Conservation (phyloP, 2,888 invertebrate genomes). For the Erebia palarica region DNA sequence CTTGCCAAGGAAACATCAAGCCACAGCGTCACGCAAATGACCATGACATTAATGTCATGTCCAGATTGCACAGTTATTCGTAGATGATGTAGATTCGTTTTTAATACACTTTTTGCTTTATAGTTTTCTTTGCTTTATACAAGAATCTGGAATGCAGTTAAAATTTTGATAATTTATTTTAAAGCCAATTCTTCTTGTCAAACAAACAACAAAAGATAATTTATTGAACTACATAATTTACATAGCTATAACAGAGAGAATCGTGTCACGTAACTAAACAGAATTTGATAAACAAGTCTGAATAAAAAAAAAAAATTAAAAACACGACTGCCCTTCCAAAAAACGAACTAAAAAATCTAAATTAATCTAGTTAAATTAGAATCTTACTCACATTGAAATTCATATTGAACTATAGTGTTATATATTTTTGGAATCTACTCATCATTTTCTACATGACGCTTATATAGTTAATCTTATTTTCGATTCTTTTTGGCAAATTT, state of each 20-base stretch:
- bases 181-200: not conserved
- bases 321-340: too few species aligned
- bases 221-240: not conserved
- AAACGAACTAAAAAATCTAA: too few species aligned
- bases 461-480: too few species aligned
- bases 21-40: not conserved
- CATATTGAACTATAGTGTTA: too few species aligned
- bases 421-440: too few species aligned
- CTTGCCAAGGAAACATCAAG: not conserved
- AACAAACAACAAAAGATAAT: not conserved
- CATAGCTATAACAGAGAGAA: not conserved
- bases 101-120: not conserved
- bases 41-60: constrained; percentile 2
- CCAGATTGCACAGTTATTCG: not conserved
- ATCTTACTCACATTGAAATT: too few species aligned
- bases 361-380: too few species aligned
- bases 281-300: not conserved
- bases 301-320: too few species aligned
- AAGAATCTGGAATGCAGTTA: not conserved
- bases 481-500: too few species aligned
- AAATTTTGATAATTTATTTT: constrained; percentile 1
- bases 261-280: not conserved
- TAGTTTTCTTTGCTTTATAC: not conserved
- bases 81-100: not conserved
- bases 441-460: too few species aligned